Percentiles rank a stretch among this genome's conserved stretches.
phyloP scores from a whole-genome alignment of 2,113 vertebrate genomes.

The Montifringilla adamsi region DNA sequence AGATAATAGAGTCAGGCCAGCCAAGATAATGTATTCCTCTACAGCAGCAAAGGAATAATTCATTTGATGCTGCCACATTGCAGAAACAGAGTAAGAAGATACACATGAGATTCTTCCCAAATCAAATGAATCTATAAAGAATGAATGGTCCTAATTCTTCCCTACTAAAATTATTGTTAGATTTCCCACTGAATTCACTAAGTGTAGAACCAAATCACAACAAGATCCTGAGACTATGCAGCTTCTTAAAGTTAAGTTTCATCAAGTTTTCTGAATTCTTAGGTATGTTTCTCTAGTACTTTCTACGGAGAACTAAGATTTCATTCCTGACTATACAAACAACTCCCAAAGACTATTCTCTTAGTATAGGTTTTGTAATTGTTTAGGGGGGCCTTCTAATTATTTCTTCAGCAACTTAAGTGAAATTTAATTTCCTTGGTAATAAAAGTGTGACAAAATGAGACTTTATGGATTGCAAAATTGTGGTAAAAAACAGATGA shows the following conservation, averaged over 20 bases:
- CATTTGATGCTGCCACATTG: neutral
- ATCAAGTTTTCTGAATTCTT: constrained; percentile 33
- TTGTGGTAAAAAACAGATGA: constrained; percentile 5
- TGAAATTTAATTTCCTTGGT: constrained; percentile 54
- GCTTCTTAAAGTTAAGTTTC: constrained; percentile 15
- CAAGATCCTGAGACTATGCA: constrained; percentile 24
- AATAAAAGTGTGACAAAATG: constrained; percentile 29
- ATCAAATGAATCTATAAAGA: neutral
- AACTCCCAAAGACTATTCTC: neutral
- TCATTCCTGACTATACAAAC: constrained; percentile 38
- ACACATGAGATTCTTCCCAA: neutral
- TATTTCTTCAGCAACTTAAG: constrained; percentile 49
- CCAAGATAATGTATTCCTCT: neutral
- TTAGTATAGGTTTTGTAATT: constrained; percentile 19
- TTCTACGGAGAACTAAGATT: constrained; percentile 37
- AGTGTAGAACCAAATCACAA: neutral
- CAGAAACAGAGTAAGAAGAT: neutral
- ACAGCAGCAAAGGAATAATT: neutral
- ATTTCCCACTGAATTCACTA: neutral
- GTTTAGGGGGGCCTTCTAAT: neutral
- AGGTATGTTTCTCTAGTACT: constrained; percentile 4
- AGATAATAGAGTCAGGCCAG: neutral
- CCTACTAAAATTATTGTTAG: neutral
- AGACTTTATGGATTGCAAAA: neutral
- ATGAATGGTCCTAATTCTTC: neutral